Percentiles rank a stretch among this genome's conserved stretches.
Conservation (phyloP, 2,113 vertebrate genomes). For the Hemibagrus wyckioides region DNA sequence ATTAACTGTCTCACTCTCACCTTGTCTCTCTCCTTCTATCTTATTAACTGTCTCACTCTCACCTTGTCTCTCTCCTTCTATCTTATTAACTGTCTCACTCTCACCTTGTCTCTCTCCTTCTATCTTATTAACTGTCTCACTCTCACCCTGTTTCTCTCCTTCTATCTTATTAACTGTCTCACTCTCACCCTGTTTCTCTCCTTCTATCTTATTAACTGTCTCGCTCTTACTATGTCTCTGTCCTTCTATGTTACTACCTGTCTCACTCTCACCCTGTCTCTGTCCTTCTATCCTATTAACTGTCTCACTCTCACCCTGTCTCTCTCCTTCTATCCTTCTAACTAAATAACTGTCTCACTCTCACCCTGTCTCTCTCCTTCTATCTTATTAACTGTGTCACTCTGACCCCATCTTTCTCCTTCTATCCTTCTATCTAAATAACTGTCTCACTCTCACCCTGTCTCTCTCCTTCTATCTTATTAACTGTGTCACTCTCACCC, state of each 20-base stretch:
- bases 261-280: not conserved
- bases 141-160: not conserved
- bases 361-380: not conserved
- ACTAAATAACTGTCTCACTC: not conserved
- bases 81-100: not conserved
- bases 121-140: not conserved
- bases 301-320: not conserved
- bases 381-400: not conserved
- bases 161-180: not conserved
- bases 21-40: not conserved
- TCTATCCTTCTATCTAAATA: not conserved
- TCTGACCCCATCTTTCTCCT: not conserved
- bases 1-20: not conserved
- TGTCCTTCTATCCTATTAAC: conserved; percentile 17
- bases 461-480: not conserved
- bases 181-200: not conserved
- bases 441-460: not conserved
- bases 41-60: not conserved
- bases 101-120: not conserved
- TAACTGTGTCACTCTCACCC: not conserved
- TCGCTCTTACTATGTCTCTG: not conserved
- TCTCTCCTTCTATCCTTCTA: not conserved
- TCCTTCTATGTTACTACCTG: not conserved
- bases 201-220: not conserved
- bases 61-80: not conserved